Evolutionary conservation across 30 jellyfish, hydroid and myxozoan species (phyloP).

Genomic region (Rhopilema esculentum): DNA sequence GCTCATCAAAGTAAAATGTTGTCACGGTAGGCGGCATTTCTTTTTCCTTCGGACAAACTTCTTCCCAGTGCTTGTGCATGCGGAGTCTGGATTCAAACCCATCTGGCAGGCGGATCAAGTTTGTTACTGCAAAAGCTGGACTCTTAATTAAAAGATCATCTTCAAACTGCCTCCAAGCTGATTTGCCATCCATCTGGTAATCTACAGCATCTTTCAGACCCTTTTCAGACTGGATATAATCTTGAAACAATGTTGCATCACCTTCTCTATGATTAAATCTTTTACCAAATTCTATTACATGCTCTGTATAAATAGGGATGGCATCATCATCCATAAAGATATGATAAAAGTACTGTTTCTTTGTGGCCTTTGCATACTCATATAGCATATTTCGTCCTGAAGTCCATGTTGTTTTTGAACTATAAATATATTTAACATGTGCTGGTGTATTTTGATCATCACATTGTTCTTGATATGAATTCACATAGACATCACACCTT

Average conservation of each 20-base stretch:
- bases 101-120: conserved; percentile 20
- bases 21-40: conserved; percentile 67
- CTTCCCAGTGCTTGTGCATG: conserved; percentile 52
- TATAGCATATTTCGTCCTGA: conserved; percentile 56
- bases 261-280: conserved; percentile 38
- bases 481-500: conserved; percentile 65
- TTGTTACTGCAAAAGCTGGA: conserved; percentile 73
- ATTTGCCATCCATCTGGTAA: conserved; percentile 18
- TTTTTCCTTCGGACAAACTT: conserved; percentile 33
- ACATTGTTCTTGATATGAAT: conserved; percentile 53
- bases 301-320: conserved; percentile 47
- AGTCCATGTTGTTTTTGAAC: conserved; percentile 67
- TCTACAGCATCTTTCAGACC: conserved; percentile 57
- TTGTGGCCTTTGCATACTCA: conserved; percentile 7
- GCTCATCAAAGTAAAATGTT: conserved; percentile 63
- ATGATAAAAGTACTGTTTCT: conserved; percentile 51
- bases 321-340: conserved; percentile 79
- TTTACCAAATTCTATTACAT: conserved; percentile 15
- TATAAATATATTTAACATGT: conserved; percentile 56
- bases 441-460: conserved; percentile 13
- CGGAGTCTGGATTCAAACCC: conserved; percentile 40
- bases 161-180: conserved; percentile 73
- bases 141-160: conserved; percentile 52
- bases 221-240: conserved; percentile 20
- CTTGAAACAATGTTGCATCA: neutral